Conservation (phyloP, 2,888 invertebrate species). For the Machimus rusticus region DNA sequence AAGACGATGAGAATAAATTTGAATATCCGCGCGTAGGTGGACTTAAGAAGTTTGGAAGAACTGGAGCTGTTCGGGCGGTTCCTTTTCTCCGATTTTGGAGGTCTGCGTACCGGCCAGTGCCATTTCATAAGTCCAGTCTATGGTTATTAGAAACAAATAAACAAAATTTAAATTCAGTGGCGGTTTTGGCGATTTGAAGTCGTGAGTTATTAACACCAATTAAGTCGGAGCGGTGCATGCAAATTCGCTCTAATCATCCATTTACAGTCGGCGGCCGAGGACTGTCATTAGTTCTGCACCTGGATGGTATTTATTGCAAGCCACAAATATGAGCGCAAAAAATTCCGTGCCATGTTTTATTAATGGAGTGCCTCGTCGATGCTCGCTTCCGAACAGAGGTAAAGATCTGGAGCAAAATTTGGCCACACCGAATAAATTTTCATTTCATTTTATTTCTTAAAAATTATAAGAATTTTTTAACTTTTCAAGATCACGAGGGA, state of each 20-base stretch:
- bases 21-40: slow-evolving; percentile 18
- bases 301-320: background rate
- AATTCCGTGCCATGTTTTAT: background rate
- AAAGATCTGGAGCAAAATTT: background rate
- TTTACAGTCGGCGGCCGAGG: background rate
- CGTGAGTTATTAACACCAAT: background rate
- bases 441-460: background rate
- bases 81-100: background rate
- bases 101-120: background rate
- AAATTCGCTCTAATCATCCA: background rate
- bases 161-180: background rate
- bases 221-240: background rate
- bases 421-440: background rate
- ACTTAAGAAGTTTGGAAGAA: background rate
- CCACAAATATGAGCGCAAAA: background rate
- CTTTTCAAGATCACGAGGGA: background rate
- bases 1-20: slow-evolving; percentile 9
- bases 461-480: background rate
- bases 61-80: background rate
- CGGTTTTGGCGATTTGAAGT: background rate
- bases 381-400: background rate
- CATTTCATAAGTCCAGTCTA: background rate
- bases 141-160: background rate
- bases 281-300: background rate
- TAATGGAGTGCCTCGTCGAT: background rate